These are phyloP conservation scores for Nebria ingens DNA, from an alignment of 1,140 invertebrate species.

Conservation along the genomic window DNA sequence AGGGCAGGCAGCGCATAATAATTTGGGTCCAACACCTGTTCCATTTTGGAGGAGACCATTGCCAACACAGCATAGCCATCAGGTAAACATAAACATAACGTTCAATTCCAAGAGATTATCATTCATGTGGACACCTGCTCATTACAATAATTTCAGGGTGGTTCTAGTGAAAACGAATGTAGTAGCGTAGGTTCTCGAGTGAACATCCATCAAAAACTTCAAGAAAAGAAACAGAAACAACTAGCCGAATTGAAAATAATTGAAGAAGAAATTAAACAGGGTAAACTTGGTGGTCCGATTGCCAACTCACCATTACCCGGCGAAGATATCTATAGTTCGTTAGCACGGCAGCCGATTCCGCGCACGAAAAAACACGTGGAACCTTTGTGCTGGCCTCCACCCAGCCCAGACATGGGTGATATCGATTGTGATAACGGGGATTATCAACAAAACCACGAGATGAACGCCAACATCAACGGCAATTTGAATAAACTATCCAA, in stretches of 20 bases:
- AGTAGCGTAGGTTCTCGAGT: constrained; percentile 62
- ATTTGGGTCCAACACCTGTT: constrained; percentile 36
- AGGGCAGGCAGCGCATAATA: constrained; percentile 11
- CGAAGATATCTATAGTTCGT: constrained; percentile 28
- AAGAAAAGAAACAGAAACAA: constrained; percentile 82
- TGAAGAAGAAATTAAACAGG: constrained; percentile 79
- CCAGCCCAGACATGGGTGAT: constrained; percentile 22
- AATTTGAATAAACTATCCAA: constrained; percentile 11
- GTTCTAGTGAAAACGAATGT: constrained; percentile 60
- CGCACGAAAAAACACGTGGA: constrained; percentile 45
- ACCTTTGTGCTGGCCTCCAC: constrained; percentile 28
- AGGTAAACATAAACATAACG: too few relatives aligned
- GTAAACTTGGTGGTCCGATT: constrained; percentile 47
- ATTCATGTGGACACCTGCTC: too few relatives aligned
- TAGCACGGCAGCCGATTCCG: constrained; percentile 47
- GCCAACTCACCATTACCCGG: constrained; percentile 38
- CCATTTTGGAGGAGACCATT: constrained; percentile 74
- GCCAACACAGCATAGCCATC: constrained; percentile 39
- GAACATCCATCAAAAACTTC: constrained; percentile 76
- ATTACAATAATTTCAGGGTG: constrained; percentile 42
- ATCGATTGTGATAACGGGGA: neutral
- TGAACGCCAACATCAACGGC: constrained; percentile 4
- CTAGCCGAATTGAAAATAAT: constrained; percentile 67
- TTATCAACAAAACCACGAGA: neutral
- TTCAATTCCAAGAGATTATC: too few relatives aligned